These are phyloP conservation scores for Drosophila athabasca DNA, from an alignment of 1,140 invertebrate species.

Conservation along the genomic window DNA sequence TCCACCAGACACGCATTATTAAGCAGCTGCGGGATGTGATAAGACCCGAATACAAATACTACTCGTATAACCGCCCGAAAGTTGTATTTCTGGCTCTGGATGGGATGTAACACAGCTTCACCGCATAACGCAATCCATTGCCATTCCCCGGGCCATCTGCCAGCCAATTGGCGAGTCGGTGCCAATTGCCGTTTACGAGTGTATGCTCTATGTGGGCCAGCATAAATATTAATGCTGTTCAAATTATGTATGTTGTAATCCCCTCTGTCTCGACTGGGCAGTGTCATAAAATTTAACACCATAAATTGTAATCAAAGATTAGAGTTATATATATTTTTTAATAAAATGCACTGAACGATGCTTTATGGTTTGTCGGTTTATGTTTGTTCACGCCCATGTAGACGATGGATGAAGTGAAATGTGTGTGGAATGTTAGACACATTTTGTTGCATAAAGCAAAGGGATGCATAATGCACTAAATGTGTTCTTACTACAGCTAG, in stretches of 20 bases:
- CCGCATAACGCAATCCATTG: conserved; percentile 56
- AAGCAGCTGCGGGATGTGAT: conserved; percentile 64
- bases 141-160: conserved; percentile 21
- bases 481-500: no score
- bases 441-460: no score
- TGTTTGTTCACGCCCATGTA: conserved; percentile 47
- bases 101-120: conserved; percentile 34
- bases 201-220: conserved; percentile 65
- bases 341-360: conserved; percentile 39
- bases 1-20: conserved; percentile 69
- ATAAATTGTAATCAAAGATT: conserved; percentile 46
- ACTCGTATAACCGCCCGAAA: conserved; percentile 49
- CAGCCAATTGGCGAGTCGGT: conserved; percentile 58
- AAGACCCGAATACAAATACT: conserved; percentile 34
- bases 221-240: conserved; percentile 67
- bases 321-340: conserved; percentile 30
- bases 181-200: conserved; percentile 54
- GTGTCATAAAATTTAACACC: conserved; percentile 55
- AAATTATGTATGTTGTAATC: conserved; percentile 63
- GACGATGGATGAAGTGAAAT: conserved; percentile 2
- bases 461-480: no score
- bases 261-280: conserved; percentile 1
- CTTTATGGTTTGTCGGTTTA: conserved; percentile 18
- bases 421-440: no score
- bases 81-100: conserved; percentile 50